phyloP scores from a whole-genome alignment of 2,797 vertebrate species.

The Eulemur coronatus region DNA sequence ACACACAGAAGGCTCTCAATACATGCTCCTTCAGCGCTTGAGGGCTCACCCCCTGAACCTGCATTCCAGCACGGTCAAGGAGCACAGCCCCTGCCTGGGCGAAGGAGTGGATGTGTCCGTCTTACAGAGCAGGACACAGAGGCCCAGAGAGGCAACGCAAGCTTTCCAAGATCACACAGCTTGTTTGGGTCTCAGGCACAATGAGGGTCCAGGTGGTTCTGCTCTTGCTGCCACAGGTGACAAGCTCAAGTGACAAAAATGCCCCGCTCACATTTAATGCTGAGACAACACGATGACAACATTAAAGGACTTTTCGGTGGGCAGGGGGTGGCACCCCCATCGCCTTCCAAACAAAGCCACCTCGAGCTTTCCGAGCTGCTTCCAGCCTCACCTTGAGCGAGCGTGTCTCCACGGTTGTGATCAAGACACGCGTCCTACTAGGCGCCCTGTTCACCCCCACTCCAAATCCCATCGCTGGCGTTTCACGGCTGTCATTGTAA shows the following conservation, averaged over 20 bases:
- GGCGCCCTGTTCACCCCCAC: neutral
- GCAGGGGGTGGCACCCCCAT: neutral
- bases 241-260: neutral
- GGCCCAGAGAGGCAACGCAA: neutral
- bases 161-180: neutral
- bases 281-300: rapidly evolving
- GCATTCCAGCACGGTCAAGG: too few species aligned
- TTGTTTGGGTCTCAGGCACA: neutral
- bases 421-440: rapidly evolving
- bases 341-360: neutral
- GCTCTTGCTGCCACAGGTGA: too few species aligned
- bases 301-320: rapidly evolving
- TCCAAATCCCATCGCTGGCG: neutral
- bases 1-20: neutral
- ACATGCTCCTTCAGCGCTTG: neutral
- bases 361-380: neutral
- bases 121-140: neutral
- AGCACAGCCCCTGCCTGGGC: neutral
- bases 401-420: neutral
- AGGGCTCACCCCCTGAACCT: neutral
- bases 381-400: rapidly evolving
- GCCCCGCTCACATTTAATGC: neutral
- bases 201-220: neutral
- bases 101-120: neutral
- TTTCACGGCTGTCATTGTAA: rapidly evolving